These are phyloP conservation scores for Clistopyga incitator DNA, from an alignment of 2,888 invertebrate genomes.

Conservation along the genomic window DNA sequence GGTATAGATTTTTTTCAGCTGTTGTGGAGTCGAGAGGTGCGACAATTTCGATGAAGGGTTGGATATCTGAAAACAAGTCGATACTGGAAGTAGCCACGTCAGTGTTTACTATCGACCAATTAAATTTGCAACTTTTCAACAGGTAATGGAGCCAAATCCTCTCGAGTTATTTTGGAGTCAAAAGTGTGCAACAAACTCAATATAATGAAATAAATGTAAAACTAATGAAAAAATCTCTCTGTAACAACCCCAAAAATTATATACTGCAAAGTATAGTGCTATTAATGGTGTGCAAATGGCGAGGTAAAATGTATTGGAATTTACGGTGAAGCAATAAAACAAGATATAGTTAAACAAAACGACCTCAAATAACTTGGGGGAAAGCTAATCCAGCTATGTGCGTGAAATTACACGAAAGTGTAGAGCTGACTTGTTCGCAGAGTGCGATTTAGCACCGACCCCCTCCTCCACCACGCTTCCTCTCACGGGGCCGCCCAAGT, in stretches of 20 bases:
- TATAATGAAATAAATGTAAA: background rate
- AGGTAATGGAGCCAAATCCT: too few species aligned
- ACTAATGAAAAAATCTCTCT: too few species aligned
- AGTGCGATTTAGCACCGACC: constrained; percentile 16
- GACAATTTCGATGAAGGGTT: too few species aligned
- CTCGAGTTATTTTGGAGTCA: background rate
- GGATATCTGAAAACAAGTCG: too few species aligned
- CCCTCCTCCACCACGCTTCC: background rate
- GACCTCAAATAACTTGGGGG: constrained; percentile 34
- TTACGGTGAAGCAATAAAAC: constrained; percentile 5
- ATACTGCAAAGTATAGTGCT: background rate
- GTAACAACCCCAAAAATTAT: background rate
- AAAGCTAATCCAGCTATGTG: constrained; percentile 34
- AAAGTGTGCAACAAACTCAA: background rate
- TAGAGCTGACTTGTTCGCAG: constrained; percentile 21
- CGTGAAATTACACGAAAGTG: constrained; percentile 27
- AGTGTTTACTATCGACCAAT: too few species aligned
- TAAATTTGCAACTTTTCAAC: too few species aligned
- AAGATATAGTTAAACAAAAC: constrained; percentile 8
- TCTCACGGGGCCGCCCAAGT: constrained; percentile 26
- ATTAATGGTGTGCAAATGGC: background rate
- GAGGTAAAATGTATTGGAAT: background rate
- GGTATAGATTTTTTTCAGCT: too few species aligned
- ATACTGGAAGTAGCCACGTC: too few species aligned
- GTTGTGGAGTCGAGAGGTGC: too few species aligned